Conservation (phyloP, 2,888 invertebrate species). For the Iselma pallidipennis region DNA sequence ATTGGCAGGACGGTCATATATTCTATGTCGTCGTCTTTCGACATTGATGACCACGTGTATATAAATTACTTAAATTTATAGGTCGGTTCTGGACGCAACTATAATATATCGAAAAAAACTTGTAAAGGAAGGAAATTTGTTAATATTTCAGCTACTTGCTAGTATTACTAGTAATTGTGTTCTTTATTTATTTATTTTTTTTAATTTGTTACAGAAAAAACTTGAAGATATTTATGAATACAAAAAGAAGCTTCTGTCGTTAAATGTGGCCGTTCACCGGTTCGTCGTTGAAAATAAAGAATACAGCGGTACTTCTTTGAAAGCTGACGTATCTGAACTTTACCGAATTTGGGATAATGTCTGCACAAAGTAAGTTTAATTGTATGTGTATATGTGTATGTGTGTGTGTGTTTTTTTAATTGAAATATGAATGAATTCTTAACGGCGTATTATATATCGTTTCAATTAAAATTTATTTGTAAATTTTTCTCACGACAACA, state of each 20-base stretch:
- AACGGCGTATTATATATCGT: slow-evolving; percentile 33
- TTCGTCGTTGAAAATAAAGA: slow-evolving; percentile 58
- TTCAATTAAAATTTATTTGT: slow-evolving; percentile 31
- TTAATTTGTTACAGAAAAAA: slow-evolving; percentile 54
- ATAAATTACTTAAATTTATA: slow-evolving; percentile 59
- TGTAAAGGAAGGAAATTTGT: slow-evolving; percentile 11
- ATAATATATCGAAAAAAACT: slow-evolving; percentile 49
- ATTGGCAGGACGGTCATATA: slow-evolving; percentile 46
- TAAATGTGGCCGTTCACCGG: slow-evolving; percentile 64
- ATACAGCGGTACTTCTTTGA: slow-evolving; percentile 58
- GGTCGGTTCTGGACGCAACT: slow-evolving; percentile 58
- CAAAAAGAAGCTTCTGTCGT: slow-evolving; percentile 61
- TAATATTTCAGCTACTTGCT: background rate
- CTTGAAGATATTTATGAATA: slow-evolving; percentile 61
- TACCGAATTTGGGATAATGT: slow-evolving; percentile 73
- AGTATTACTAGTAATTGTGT: too few relatives aligned
- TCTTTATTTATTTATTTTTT: background rate
- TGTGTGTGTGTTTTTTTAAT: background rate
- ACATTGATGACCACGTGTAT: slow-evolving; percentile 53
- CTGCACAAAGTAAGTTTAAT: slow-evolving; percentile 65
- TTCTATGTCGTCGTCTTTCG: slow-evolving; percentile 40
- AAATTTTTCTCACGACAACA: slow-evolving; percentile 41
- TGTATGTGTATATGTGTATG: background rate
- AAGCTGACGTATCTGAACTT: slow-evolving; percentile 68
- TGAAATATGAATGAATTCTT: slow-evolving; percentile 32